phyloP scores from a whole-genome alignment of 2,113 vertebrate species.

The Urocolius indicus region DNA sequence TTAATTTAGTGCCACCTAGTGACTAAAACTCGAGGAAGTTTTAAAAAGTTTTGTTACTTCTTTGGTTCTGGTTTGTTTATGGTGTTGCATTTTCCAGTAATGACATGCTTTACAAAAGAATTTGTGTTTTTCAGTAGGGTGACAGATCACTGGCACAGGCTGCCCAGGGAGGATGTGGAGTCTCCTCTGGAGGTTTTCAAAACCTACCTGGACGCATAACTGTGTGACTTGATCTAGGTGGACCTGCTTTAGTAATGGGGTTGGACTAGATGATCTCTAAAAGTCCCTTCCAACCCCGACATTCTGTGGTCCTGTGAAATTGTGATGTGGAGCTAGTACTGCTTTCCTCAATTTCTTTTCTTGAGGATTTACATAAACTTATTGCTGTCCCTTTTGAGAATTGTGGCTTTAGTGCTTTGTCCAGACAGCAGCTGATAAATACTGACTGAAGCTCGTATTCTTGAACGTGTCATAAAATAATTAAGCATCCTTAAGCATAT shows the following conservation, averaged over 20 bases:
- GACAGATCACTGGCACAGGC: too few species aligned
- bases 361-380: neutral
- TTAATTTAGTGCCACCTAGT: slow-evolving; percentile 73
- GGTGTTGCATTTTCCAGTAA: neutral
- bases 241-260: too few species aligned
- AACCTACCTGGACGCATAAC: too few species aligned
- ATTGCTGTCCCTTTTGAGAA: neutral
- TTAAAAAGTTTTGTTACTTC: neutral
- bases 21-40: neutral
- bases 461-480: neutral
- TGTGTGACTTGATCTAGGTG: too few species aligned
- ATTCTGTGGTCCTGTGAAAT: too few species aligned
- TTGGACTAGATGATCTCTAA: too few species aligned
- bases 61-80: neutral
- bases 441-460: neutral
- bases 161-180: too few species aligned
- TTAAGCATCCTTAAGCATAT: too few species aligned
- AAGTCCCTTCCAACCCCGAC: too few species aligned
- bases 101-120: neutral
- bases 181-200: too few species aligned
- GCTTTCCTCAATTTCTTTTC: neutral
- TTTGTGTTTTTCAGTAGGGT: neutral
- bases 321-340: neutral
- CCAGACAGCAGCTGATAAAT: neutral
- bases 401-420: neutral